A percentile compares a stretch with the other conserved stretches of the same genome.
phyloP scores from a whole-genome alignment of 2,888 invertebrate species.

The Tromatobia lineatoria region DNA sequence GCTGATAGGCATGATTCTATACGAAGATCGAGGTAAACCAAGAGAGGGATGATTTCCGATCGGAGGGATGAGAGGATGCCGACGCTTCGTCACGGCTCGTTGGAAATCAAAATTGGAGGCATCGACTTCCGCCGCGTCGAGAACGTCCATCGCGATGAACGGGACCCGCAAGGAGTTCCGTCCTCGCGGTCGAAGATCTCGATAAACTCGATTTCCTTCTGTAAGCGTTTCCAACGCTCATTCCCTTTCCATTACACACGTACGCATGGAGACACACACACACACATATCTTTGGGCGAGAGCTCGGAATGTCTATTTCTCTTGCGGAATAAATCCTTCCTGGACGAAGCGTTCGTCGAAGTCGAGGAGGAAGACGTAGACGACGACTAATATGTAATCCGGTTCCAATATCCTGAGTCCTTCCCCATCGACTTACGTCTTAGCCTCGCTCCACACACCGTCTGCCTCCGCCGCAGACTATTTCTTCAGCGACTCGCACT shows the following conservation, averaged over 20 bases:
- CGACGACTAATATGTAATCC: slow-evolving; percentile 80
- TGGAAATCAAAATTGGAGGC: slow-evolving; percentile 69
- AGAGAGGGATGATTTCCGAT: slow-evolving; percentile 20
- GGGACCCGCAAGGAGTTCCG: slow-evolving; percentile 60
- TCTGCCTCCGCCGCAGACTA: background rate
- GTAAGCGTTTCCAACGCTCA: slow-evolving; percentile 72
- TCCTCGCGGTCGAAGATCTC: slow-evolving; percentile 71
- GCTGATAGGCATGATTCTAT: slow-evolving; percentile 47
- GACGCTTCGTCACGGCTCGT: slow-evolving; percentile 55
- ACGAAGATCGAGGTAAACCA: slow-evolving; percentile 52
- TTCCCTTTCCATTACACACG: slow-evolving; percentile 28
- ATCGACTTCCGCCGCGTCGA: slow-evolving; percentile 58
- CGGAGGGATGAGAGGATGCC: slow-evolving; percentile 17
- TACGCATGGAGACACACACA: background rate
- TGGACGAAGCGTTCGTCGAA: slow-evolving; percentile 27
- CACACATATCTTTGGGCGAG: background rate
- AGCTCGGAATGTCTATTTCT: slow-evolving; percentile 23
- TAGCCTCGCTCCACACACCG: slow-evolving; percentile 58
- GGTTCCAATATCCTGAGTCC: slow-evolving; percentile 80
- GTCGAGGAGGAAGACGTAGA: slow-evolving; percentile 65
- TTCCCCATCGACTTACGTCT: slow-evolving; percentile 70
- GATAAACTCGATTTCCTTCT: slow-evolving; percentile 79
- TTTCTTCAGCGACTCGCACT: background rate
- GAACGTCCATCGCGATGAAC: slow-evolving; percentile 43
- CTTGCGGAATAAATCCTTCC: slow-evolving; percentile 30